Base-by-base conservation (phyloP, 2,888 invertebrate genomes). In the Alloplasta piceator region DNA sequence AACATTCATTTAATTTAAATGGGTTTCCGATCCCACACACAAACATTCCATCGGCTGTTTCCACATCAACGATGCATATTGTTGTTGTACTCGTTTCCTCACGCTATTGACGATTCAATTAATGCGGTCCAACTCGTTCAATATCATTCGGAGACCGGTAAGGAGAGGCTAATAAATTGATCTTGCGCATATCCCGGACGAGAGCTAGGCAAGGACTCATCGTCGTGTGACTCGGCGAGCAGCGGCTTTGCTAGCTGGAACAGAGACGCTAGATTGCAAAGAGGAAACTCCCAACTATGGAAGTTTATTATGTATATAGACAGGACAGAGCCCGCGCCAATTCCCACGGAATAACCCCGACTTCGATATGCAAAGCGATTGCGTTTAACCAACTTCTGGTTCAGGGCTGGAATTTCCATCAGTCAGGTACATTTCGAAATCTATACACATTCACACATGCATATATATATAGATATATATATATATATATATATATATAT, bases 1-100 rank as follows among this genome's bases (percentile, higher is more conserved):
- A 91, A 91, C 90, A 91, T 91, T 91, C 91, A 91, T 91, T 90
- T 88, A 90, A 90, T 90, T 90, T 87, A 88, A 91, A 90, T 88
- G 87, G 86, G 83, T 87, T 87, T 86, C 82, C 83, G 82, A 78
- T 83, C 80, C 61, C 76, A 55, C 64, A 52, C 61, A 52, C 52
- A 61, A 60, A 61, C 67, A 61, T 52, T 26, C 78, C 52, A 16
- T 52, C n/a, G 16, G 56, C 10, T 46, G 50, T 58, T 58, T 61
- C 50, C 64, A 58, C 41, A 16, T 60, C 61, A 64, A 63, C 16
- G 55, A 56, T 74, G 68, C 80, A 80, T 68, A 77, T 70, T 77
- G 73, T 66, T 55, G 63, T 70, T 56, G 60, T 12, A 38, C 39
- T 16, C 12, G 60, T 7, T 41, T 38, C 39, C 39, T 60, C 26